Evolutionary conservation across 2,888 invertebrate species (phyloP).

Genomic region (Athalia cordata): DNA sequence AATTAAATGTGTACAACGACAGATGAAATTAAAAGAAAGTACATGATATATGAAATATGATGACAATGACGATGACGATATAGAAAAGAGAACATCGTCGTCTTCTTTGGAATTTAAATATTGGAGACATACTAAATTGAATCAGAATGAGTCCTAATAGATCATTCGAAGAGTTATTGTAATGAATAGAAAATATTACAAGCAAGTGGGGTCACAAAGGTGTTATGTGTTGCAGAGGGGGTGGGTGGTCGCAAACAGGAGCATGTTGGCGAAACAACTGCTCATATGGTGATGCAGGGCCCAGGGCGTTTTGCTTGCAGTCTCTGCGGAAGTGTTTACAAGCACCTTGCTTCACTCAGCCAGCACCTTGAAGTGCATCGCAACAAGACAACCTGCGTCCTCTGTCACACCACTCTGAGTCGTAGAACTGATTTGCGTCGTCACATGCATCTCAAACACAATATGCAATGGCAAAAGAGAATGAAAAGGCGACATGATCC

Average conservation of each 20-base stretch:
- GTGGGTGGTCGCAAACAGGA: constrained; percentile 72
- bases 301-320: constrained; percentile 73
- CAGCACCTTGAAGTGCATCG: constrained; percentile 74
- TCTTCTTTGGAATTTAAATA: no score
- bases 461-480: constrained; percentile 73
- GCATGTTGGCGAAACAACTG: constrained; percentile 72
- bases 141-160: neutral
- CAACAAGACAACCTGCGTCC: constrained; percentile 73
- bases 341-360: constrained; percentile 73
- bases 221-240: constrained; percentile 74
- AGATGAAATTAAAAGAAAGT: neutral
- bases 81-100: no score
- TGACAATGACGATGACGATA: neutral
- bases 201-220: constrained; percentile 71
- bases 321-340: constrained; percentile 73
- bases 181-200: constrained; percentile 50
- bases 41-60: neutral
- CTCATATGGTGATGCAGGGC: constrained; percentile 73
- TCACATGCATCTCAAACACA: constrained; percentile 73
- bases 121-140: neutral
- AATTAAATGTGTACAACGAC: neutral
- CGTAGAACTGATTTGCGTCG: constrained; percentile 73
- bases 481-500: constrained; percentile 70
- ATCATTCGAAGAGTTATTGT: neutral
- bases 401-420: constrained; percentile 73